Evolutionary conservation across 53 echinoderm and acorn worm genomes (phyloP), one percentile per base, ranked within the genome.

Genomic region (Arbacia lixula): DNA sequence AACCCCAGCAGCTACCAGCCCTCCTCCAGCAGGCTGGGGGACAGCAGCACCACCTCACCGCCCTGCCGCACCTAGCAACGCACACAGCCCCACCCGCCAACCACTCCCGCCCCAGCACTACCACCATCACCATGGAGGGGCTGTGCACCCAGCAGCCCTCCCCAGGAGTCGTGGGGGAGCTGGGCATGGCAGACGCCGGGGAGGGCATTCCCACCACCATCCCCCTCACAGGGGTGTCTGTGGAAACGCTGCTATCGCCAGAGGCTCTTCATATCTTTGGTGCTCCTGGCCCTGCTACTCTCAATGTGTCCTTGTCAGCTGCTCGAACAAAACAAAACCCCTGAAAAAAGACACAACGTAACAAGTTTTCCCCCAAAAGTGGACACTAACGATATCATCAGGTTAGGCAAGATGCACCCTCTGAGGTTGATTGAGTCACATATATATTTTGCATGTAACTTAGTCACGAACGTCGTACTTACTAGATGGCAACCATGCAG

Each of bases 201-300:
- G 78, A 78, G 28, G 22, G 12, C 16, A 58, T 58, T 34, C 38
- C 37, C 3, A 35, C 78, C 12, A 5, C 78, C 16, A 78, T 78
- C 14, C 78, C 78, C 24, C 60, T 78, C 3, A 60, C 58, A 12
- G 43, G 78, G 26, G 60, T 78, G 22, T 78, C 92, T 0, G 92
- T 86, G 6, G 92, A 92, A 20, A 86, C 86, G 46, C 78, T 92
- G n/a, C 53, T 92, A 57, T 85, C 86, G 0, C 86, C 92, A 2
- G 92, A 92, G 24, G 86, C 92, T 21, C 66, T 92, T 12, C 88
- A 89, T 25, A 71, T 88, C 11, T 80, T 88, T 33, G 78, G 84
- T 6, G 58, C 88, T 2, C 69, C 88, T 12, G 72, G 42, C 17
- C 85, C 55, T 24, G 41, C 57, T 10, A 55, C 78, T 5, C 8